A percentile compares a stretch with the other conserved stretches of the same genome.
These are phyloP conservation scores for Bombus sibiricus DNA, from an alignment of 1,140 invertebrate species.

Conservation along the genomic window DNA sequence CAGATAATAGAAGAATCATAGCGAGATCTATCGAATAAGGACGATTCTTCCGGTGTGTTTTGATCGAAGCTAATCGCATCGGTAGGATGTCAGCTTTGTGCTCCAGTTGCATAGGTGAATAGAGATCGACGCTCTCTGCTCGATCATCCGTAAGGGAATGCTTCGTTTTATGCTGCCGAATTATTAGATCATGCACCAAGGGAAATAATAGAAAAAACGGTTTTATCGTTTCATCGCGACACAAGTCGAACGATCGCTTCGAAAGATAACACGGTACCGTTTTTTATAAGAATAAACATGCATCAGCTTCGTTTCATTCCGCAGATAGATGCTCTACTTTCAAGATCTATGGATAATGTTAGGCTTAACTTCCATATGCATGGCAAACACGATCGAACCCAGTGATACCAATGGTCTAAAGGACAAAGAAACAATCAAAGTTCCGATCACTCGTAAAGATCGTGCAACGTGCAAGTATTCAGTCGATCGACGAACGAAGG, in stretches of 20 bases:
- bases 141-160: conserved; percentile 11
- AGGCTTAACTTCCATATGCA: not conserved
- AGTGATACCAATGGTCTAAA: not conserved
- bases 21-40: not conserved
- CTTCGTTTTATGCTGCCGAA: conserved; percentile 3
- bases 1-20: not conserved
- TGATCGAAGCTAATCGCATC: conserved; percentile 24
- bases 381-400: not conserved
- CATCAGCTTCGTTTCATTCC: not conserved
- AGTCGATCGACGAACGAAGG: conserved; percentile 14
- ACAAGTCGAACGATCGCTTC: not conserved
- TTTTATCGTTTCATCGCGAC: not conserved
- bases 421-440: not conserved
- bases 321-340: not conserved
- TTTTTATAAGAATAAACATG: not conserved
- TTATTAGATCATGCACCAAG: conserved; percentile 28
- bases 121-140: conserved; percentile 6
- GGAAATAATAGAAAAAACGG: not conserved
- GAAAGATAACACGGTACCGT: not conserved
- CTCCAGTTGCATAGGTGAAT: conserved; percentile 42
- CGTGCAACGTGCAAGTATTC: conserved; percentile 17
- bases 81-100: conserved; percentile 20
- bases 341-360: not conserved
- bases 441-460: not conserved
- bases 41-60: conserved; percentile 1